Percentiles rank a stretch among this genome's conserved stretches.
phyloP scores from a whole-genome alignment of 2,888 invertebrate species.

The Spodoptera exigua region DNA sequence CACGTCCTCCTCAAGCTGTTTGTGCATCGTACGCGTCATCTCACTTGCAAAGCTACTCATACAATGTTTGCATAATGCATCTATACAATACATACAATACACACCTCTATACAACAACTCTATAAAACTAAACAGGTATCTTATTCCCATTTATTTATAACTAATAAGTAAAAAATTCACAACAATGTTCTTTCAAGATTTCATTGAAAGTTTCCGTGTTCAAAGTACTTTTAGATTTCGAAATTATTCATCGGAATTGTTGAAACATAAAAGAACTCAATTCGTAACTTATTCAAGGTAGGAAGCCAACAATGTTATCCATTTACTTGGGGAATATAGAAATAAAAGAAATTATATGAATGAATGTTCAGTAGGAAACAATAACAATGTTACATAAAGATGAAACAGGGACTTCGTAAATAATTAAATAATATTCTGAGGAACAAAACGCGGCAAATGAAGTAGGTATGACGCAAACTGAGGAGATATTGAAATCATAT shows the following conservation, averaged over 20 bases:
- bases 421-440: constrained; percentile 11
- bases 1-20: constrained; percentile 23
- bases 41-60: constrained; percentile 39
- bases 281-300: constrained; percentile 43
- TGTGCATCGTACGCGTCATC: constrained; percentile 31
- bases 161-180: constrained; percentile 18
- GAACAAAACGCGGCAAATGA: neutral
- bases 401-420: neutral
- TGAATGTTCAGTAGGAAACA: neutral
- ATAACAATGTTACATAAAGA: neutral
- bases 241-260: constrained; percentile 47
- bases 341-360: constrained; percentile 10
- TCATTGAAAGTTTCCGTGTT: constrained; percentile 34
- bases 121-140: constrained; percentile 24
- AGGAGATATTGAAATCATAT: neutral
- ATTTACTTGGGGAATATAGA: constrained; percentile 18
- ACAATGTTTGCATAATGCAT: constrained; percentile 40
- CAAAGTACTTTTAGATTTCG: constrained; percentile 28
- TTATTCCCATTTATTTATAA: constrained; percentile 14
- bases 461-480: neutral
- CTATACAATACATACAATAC: constrained; percentile 5
- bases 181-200: constrained; percentile 26
- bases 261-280: constrained; percentile 41
- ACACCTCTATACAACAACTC: no score
- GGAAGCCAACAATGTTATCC: constrained; percentile 26